These are phyloP conservation scores for Thumatha senex DNA, from an alignment of 2,888 invertebrate species.

Conservation along the genomic window DNA sequence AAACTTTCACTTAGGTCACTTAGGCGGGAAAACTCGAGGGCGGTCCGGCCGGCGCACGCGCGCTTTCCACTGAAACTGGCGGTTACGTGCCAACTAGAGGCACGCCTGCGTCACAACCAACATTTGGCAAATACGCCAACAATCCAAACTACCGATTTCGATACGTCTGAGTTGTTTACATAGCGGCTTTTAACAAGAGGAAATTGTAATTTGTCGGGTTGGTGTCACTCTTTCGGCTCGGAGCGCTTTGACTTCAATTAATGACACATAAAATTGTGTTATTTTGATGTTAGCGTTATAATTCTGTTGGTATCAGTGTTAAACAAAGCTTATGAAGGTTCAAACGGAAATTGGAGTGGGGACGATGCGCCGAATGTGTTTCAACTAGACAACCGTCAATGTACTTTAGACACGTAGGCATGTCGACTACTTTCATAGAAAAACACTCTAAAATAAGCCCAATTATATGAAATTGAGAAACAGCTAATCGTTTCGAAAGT, in stretches of 20 bases:
- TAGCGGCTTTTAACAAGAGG: constrained; percentile 36
- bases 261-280: constrained; percentile 54
- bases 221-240: constrained; percentile 36
- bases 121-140: constrained; percentile 53
- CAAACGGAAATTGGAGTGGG: constrained; percentile 31
- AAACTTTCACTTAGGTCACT: constrained; percentile 59
- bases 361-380: constrained; percentile 25
- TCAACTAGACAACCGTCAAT: constrained; percentile 33
- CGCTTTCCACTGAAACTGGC: constrained; percentile 67
- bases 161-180: constrained; percentile 51
- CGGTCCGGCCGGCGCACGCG: constrained; percentile 68
- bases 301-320: constrained; percentile 40
- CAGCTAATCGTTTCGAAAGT: constrained; percentile 26
- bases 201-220: constrained; percentile 48
- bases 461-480: constrained; percentile 23
- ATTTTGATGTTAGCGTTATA: constrained; percentile 55
- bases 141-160: constrained; percentile 40
- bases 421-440: constrained; percentile 34
- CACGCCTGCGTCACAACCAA: constrained; percentile 44
- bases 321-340: constrained; percentile 46
- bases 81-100: constrained; percentile 44
- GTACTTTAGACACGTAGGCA: neutral
- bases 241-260: constrained; percentile 43
- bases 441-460: constrained; percentile 28
- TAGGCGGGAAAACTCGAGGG: constrained; percentile 61